Conservation (phyloP, 2,113 vertebrate species). For the Antidorcas marsupialis region DNA sequence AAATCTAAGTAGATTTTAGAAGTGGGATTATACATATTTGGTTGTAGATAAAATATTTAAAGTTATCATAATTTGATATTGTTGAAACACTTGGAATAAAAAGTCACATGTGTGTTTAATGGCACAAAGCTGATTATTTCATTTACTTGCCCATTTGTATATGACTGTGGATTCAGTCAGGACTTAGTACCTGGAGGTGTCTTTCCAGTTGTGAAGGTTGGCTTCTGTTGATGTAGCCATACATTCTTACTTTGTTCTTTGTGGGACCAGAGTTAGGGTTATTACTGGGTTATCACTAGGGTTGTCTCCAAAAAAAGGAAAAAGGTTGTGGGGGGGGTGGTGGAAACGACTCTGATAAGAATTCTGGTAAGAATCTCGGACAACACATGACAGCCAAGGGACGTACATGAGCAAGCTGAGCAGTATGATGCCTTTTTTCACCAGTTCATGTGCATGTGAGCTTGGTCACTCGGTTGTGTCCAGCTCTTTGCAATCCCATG, state of each 20-base stretch:
- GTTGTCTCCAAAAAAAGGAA: neutral
- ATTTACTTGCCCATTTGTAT: neutral
- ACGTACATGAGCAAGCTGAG: neutral
- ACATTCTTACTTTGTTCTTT: neutral
- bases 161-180: neutral
- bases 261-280: neutral
- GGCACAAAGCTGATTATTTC: neutral
- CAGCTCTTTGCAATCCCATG: neutral
- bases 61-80: neutral
- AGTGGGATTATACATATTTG: neutral
- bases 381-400: neutral
- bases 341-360: neutral
- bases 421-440: neutral
- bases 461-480: neutral
- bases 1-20: slow-evolving; percentile 18
- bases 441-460: neutral
- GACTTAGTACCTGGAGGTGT: neutral
- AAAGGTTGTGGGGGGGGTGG: neutral
- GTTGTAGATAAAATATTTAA: slow-evolving; percentile 11
- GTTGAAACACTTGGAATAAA: neutral
- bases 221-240: neutral
- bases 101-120: neutral
- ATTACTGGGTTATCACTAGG: neutral
- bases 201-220: neutral
- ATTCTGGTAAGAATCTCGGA: neutral